Percentiles rank a stretch among this genome's conserved stretches.
These are phyloP conservation scores for Cantharis lateralis DNA, from an alignment of 2,888 invertebrate genomes.

Conservation along the genomic window DNA sequence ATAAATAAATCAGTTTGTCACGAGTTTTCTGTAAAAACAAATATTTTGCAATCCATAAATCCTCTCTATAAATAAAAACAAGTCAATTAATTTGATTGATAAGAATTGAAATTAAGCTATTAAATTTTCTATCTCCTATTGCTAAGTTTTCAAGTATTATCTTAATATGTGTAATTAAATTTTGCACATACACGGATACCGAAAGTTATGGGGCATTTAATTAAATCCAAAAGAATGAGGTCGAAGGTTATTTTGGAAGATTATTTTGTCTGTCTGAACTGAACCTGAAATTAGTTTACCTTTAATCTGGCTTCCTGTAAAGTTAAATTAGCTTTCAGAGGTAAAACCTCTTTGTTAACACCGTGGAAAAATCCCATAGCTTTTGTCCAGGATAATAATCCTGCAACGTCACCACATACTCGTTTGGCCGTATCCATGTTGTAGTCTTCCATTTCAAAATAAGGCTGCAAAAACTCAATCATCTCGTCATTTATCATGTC, in stretches of 20 bases:
- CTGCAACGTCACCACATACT: constrained; percentile 96
- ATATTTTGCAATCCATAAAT: neutral
- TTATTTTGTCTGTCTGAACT: neutral
- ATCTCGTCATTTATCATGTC: constrained; percentile 97
- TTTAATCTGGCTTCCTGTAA: constrained; percentile 88
- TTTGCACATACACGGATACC: neutral
- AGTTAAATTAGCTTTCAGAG: constrained; percentile 88
- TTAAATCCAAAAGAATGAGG: neutral
- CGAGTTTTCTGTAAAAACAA: neutral
- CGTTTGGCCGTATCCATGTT: constrained; percentile 95
- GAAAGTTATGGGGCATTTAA: neutral
- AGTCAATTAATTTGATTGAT: neutral
- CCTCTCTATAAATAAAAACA: neutral
- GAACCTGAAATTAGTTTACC: constrained; percentile 49
- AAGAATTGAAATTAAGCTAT: neutral
- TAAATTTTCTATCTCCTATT: neutral
- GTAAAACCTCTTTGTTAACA: constrained; percentile 95
- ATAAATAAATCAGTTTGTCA: neutral
- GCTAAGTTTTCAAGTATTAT: neutral
- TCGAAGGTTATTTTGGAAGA: neutral
- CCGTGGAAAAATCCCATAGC: constrained; percentile 95
- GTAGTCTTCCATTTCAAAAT: constrained; percentile 95
- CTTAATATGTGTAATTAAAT: neutral
- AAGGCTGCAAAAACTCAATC: constrained; percentile 89
- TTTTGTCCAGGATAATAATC: constrained; percentile 93